Percentiles rank a stretch among this genome's conserved stretches.
Conservation (phyloP, 2,888 invertebrate genomes). For the Himalopsyche kuldschensis region DNA sequence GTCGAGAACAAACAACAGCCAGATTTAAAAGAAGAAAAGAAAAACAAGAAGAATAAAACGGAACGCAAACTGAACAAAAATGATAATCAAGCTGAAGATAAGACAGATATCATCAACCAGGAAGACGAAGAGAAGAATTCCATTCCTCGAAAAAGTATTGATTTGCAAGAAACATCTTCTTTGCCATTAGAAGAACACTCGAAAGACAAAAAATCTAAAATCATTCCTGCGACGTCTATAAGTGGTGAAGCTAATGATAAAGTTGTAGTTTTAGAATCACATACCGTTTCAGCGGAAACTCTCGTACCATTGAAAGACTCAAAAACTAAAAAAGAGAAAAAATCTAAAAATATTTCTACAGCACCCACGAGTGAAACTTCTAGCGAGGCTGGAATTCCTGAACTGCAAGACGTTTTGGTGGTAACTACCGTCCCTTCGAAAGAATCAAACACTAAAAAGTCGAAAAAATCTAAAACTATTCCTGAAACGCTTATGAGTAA, state of each 20-base stretch:
- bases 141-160: not conserved
- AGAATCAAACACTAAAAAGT: not conserved
- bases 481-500: not conserved
- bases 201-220: not conserved
- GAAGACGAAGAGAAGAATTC: not conserved
- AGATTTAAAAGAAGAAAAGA: not conserved
- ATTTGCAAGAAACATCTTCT: not conserved
- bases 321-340: too few species aligned
- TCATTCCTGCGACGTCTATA: too few species aligned
- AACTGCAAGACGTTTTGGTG: not conserved
- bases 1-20: too few species aligned
- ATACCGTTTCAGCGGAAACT: not conserved
- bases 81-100: not conserved
- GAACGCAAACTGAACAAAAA: not conserved
- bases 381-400: not conserved
- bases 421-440: not conserved
- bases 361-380: not conserved
- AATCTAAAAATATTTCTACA: not conserved
- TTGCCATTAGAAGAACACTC: not conserved
- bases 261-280: not conserved
- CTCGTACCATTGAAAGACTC: not conserved
- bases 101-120: not conserved
- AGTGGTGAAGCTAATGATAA: not conserved
- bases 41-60: not conserved
- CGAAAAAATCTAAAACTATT: not conserved